phyloP scores from a whole-genome alignment of 2,888 invertebrate genomes.

The Amphiduros pacificus region DNA sequence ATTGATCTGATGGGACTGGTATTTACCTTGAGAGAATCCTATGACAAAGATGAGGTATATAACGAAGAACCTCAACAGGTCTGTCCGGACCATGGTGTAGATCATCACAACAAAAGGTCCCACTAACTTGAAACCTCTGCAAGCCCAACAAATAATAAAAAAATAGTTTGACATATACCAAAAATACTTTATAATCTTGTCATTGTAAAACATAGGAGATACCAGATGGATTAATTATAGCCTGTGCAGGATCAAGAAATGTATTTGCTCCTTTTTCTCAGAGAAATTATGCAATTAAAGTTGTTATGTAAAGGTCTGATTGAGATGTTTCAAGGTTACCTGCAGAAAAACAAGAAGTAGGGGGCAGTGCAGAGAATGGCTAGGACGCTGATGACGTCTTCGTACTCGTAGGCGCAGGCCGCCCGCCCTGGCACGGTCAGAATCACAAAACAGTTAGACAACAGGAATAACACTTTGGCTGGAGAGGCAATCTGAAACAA shows the following conservation, averaged over 20 bases:
- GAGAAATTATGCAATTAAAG: too few species aligned
- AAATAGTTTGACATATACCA: not conserved
- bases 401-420: slow-evolving; percentile 81
- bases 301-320: not conserved
- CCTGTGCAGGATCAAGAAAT: too few species aligned
- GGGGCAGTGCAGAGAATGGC: slow-evolving; percentile 95
- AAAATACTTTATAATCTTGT: too few species aligned
- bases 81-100: slow-evolving; percentile 96
- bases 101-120: slow-evolving; percentile 99
- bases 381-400: slow-evolving; percentile 88
- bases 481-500: slow-evolving; percentile 78
- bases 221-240: too few species aligned
- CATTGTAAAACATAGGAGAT: too few species aligned
- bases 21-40: slow-evolving; percentile 90
- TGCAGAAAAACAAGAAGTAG: slow-evolving; percentile 95
- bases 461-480: slow-evolving; percentile 88
- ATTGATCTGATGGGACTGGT: not conserved
- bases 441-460: slow-evolving; percentile 88
- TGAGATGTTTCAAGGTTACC: slow-evolving; percentile 63
- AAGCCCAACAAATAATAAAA: slow-evolving; percentile 39
- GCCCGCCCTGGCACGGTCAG: slow-evolving; percentile 82
- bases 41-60: slow-evolving; percentile 97
- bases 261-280: too few species aligned
- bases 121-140: slow-evolving; percentile 93
- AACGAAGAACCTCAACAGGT: slow-evolving; percentile 89